Percentiles rank a stretch among this genome's conserved stretches.
Evolutionary conservation across 1,140 invertebrate species (phyloP).

Genomic region (Penaeus chinensis): DNA sequence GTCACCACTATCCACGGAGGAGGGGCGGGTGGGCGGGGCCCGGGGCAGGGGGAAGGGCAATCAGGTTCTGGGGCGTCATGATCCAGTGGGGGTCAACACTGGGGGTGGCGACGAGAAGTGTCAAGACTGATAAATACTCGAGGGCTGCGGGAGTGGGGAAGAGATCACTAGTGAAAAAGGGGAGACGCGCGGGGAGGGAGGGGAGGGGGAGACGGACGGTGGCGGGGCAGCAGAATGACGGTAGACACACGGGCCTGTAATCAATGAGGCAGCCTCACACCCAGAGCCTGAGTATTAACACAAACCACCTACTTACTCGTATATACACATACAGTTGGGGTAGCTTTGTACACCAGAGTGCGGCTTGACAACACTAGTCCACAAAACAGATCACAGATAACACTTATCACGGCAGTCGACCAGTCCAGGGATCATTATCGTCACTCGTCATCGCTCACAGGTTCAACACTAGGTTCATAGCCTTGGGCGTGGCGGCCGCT

Average conservation of each 20-base stretch:
- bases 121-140: slow-evolving; percentile 39
- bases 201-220: slow-evolving; percentile 13
- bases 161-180: neutral
- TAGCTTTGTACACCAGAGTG: slow-evolving; percentile 61
- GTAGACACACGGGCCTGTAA: slow-evolving; percentile 22
- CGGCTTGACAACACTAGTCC: slow-evolving; percentile 60
- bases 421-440: slow-evolving; percentile 38
- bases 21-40: neutral
- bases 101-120: neutral
- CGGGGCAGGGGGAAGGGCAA: slow-evolving; percentile 14
- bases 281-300: slow-evolving; percentile 61
- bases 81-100: neutral
- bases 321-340: slow-evolving; percentile 56
- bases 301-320: slow-evolving; percentile 60
- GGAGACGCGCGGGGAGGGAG: slow-evolving; percentile 12
- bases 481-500: slow-evolving; percentile 51
- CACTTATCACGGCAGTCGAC: slow-evolving; percentile 61
- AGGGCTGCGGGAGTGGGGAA: slow-evolving; percentile 1
- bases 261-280: slow-evolving; percentile 43
- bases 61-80: no score
- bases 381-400: slow-evolving; percentile 62
- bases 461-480: slow-evolving; percentile 64
- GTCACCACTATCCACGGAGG: slow-evolving; percentile 38
- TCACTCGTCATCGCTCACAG: slow-evolving; percentile 63
- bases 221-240: slow-evolving; percentile 12